Base-by-base conservation (phyloP, 2,113 vertebrate species). In the Scortum barcoo region DNA sequence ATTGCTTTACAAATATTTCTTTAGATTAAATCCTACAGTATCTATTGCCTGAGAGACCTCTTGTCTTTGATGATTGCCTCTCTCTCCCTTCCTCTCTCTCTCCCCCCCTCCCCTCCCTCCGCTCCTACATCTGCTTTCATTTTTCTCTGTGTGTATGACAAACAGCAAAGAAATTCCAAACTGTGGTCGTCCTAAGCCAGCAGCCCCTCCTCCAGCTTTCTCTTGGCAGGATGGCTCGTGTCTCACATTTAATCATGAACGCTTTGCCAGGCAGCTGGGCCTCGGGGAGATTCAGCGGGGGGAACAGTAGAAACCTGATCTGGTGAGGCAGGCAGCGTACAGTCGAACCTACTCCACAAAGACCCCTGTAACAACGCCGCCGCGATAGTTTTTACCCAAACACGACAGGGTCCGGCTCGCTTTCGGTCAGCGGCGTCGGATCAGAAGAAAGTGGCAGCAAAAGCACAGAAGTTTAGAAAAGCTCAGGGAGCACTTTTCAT, bases 121-220 rank as follows among this genome's bases (percentile, higher is more conserved):
- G 75, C 81, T 82, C 67, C 89, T 77, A 94, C 95, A 95, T 95
- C 95, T 96, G 95, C 92, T 95, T 96, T 93, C 93, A 94, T 93
- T 96, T 95, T 94, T 86, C 93, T 87, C 87, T 50, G 88, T 90
- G 92, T 93, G 91, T 93, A 93, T 95, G 94, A 95, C 94, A 95
- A 95, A 95, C 92, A 93, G 94, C 65, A 46, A 91, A 95, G 91
- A 95, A 92, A 95, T 96, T 95, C 94, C 93, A 92, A 92, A 92
- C 93, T 93, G 91, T 86, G 92, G 93, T 94, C 66, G 79, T 88
- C 81, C 80, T 85, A 91, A 92, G 92, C 92, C 89, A 86, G 81
- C 75, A 67, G 82, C 87, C 89, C 91, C 85, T 87, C 85, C 92
- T 80, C 86, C 77, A 60, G 87, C 85, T 89, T 91, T 91, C 86